These are phyloP conservation scores for Aspidapion aeneum DNA, from an alignment of 2,888 invertebrate genomes.

Conservation along the genomic window DNA sequence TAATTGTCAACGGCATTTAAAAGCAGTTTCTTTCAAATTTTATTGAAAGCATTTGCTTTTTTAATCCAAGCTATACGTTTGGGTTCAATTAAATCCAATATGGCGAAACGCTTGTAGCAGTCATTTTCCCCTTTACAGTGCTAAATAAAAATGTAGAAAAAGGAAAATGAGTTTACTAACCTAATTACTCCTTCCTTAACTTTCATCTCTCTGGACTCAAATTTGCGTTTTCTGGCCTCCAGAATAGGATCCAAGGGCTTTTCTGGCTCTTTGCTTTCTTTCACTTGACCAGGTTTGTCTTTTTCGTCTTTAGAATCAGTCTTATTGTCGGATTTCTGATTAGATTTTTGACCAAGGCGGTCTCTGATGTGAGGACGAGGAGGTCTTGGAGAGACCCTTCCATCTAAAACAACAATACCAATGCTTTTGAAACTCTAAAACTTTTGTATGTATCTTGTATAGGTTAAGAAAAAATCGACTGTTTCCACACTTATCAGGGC, in stretches of 20 bases:
- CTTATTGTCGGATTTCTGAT: slow-evolving; percentile 25
- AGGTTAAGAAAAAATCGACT: no score
- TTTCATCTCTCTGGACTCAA: slow-evolving; percentile 51
- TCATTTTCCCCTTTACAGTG: slow-evolving; percentile 25
- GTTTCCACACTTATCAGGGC: no score
- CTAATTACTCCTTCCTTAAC: slow-evolving; percentile 51
- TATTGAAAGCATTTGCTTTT: no score
- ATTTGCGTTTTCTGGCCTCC: slow-evolving; percentile 53
- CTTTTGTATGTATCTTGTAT: no score
- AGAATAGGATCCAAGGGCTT: slow-evolving; percentile 47
- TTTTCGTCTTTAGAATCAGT: slow-evolving; percentile 16
- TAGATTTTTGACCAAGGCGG: slow-evolving; percentile 32
- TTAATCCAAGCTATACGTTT: no score
- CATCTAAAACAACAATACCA: slow-evolving; percentile 14
- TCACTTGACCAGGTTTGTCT: slow-evolving; percentile 13
- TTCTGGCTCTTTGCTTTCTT: slow-evolving; percentile 26
- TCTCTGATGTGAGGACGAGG: slow-evolving; percentile 30
- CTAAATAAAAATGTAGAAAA: no score
- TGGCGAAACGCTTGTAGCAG: no score
- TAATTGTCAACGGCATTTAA: no score
- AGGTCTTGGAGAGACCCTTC: slow-evolving; percentile 20
- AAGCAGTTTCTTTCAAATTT: no score
- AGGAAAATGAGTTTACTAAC: no score
- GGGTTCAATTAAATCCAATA: no score
- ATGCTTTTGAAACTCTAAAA: no score